Conservation (phyloP, 2,797 vertebrate genomes). For the Furcifer pardalis region DNA sequence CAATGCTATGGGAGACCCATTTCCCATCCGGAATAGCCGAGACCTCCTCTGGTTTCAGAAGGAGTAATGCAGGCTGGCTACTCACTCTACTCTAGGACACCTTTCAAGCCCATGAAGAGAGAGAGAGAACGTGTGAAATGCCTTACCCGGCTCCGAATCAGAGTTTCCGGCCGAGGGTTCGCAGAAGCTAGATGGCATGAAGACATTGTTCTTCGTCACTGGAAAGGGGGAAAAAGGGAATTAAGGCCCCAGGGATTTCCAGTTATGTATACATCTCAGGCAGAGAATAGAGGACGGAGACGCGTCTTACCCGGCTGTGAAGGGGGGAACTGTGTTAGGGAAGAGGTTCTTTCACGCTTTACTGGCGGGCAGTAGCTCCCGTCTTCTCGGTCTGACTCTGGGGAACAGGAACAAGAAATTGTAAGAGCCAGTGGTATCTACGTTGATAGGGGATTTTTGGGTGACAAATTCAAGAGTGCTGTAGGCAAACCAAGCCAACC, state of each 20-base stretch:
- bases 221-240: constrained; percentile 41
- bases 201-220: constrained; percentile 97
- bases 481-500: too few species aligned
- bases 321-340: constrained; percentile 90
- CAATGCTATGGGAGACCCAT: too few species aligned
- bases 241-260: background rate
- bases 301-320: constrained; percentile 94
- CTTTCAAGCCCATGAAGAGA: background rate
- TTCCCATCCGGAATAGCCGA: too few species aligned
- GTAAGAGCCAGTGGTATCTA: too few species aligned
- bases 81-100: background rate
- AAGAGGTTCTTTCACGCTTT: constrained; percentile 95
- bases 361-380: constrained; percentile 91
- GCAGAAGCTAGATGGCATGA: constrained; percentile 96
- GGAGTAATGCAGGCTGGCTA: too few species aligned
- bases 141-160: constrained; percentile 92
- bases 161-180: constrained; percentile 94
- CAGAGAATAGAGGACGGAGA: too few species aligned
- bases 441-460: too few species aligned
- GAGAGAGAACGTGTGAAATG: background rate
- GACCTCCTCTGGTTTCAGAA: too few species aligned
- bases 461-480: too few species aligned
- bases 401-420: too few species aligned
- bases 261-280: too few species aligned
- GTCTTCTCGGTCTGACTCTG: constrained; percentile 97